Evolutionary conservation across 2,113 vertebrate species (phyloP), one percentile per base, ranked within the genome.

Genomic region (Trichechus manatus): DNA sequence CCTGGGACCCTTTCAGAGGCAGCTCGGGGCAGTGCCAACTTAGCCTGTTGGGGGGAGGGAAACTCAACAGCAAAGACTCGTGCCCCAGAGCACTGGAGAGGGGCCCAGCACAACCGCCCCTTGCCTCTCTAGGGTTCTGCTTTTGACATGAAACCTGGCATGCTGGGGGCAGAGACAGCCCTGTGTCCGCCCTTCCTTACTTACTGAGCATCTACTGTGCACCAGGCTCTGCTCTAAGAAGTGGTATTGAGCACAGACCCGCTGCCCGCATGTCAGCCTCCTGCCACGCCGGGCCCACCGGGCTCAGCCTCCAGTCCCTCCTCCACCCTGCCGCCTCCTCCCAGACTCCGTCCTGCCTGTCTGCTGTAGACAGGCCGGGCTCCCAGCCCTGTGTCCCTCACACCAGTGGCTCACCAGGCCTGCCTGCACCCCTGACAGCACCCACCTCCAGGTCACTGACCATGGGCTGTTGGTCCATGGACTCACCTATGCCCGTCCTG

Each of bases 31-130:
- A 19, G 77, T 31, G 17, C 7, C 1, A 7, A 47, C 11, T 13
- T 50, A 5, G 53, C 9, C 13, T 23, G 22, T 0, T 0, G n/a
- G 59, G 0, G 2, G 22, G 31, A 6, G 63, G 20, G 42, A n/a
- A 44, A 2, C 0, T 5, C 14, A 6, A 61, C 15, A 0, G 5
- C 82, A 33, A 11, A 70, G 50, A 15, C 20, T 15, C 0, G 0
- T 33, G 47, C 2, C 4, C 0, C 33, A 36, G 36, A 20, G 4
- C 0, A 27, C 2, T 0, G 11, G 3, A 2, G 19, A 10, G 33
- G 81, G 61, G 11, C 31, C 14, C n/a, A 6, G 50, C 27, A 0
- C 0, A 10, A 19, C 44, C 4, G 0, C 0, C n/a, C 20, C 36
- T 42, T 10, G 29, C 27, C 39, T 33, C 17, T 50, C 20, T 2